Conservation (phyloP, 2,888 invertebrate genomes). For the Acleris emargana region DNA sequence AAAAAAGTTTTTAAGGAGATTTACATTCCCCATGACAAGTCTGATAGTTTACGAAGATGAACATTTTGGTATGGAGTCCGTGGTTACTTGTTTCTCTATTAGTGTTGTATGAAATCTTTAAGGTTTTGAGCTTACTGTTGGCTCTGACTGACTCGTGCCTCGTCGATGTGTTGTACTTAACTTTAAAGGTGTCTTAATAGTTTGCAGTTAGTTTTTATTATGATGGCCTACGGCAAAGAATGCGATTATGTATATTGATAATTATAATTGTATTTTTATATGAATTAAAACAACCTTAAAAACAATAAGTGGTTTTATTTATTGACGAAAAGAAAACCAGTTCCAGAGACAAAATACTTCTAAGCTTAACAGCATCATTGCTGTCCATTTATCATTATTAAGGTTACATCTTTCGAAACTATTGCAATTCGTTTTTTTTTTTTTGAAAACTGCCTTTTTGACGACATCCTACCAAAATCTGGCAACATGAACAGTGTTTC, state of each 20-base stretch:
- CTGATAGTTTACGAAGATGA: constrained; percentile 25
- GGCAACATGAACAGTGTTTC: no score
- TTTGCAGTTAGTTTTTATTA: constrained; percentile 62
- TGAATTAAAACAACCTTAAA: constrained; percentile 69
- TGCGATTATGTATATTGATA: constrained; percentile 75
- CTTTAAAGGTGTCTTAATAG: constrained; percentile 54
- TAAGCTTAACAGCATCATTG: no score
- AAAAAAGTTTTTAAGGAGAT: constrained; percentile 5
- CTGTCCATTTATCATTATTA: no score
- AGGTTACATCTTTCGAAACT: no score
- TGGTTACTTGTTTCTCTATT: constrained; percentile 32
- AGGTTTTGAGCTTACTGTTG: constrained; percentile 46
- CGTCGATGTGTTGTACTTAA: constrained; percentile 66
- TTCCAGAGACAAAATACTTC: no score
- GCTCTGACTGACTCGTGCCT: constrained; percentile 68
- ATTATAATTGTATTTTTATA: constrained; percentile 81
- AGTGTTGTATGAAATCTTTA: constrained; percentile 35
- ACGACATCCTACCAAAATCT: no score
- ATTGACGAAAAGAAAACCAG: neutral
- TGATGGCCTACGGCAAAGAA: constrained; percentile 68
- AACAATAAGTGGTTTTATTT: constrained; percentile 48
- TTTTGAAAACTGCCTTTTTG: no score
- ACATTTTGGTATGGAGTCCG: constrained; percentile 23
- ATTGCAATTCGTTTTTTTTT: no score
- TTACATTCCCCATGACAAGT: constrained; percentile 34